Base-by-base conservation (phyloP, 1,140 invertebrate genomes). In the Aphidius gifuensis region DNA sequence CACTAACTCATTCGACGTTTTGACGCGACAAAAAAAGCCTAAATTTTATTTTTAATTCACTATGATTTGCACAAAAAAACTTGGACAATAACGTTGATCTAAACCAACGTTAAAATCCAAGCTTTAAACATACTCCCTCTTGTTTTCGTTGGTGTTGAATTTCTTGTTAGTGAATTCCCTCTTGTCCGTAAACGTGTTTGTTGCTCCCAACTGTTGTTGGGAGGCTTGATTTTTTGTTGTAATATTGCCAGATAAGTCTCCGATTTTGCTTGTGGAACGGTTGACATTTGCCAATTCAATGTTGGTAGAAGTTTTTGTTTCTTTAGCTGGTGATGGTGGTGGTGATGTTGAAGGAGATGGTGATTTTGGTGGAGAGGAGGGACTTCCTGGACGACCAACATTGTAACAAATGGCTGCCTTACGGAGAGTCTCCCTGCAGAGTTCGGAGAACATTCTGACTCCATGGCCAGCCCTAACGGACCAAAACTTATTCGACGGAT, bases 391-490 rank as follows among this genome's bases (percentile, higher is more conserved):
- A 66, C 76, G 78, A 71, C 76, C 78, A 74, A 77, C 75, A 74
- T 73, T 79, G 78, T 80, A 81, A 74, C 72, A 80, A 68, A 81
- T 78, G 60, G 79, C 77, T 66, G 83, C 83, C 74, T 84, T 83
- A 70, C 83, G 82, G 73, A 85, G 78, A 65, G 84, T 85, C 80
- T 85, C 84, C 73, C 84, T 82, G 76, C 84, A 85, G 71, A 85
- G 79, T 78, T 85, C 84, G 71, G 83, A 85, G 79, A 85, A 85
- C 84, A 85, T 85, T 66, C 73, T 79, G 74, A 69, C 73, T 78
- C 73, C 80, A 82, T 81, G 78, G 76, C 75, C 73, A 70, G 71
- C 72, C 78, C 70, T 71, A 66, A 65, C 71, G 74, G 72, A 80
- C 74, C 72, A 66, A 64, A 60, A 21, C 38, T 43, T 16, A 16